These are phyloP conservation scores for Hybos culiciformis DNA, from an alignment of 2,888 invertebrate species.

Conservation along the genomic window DNA sequence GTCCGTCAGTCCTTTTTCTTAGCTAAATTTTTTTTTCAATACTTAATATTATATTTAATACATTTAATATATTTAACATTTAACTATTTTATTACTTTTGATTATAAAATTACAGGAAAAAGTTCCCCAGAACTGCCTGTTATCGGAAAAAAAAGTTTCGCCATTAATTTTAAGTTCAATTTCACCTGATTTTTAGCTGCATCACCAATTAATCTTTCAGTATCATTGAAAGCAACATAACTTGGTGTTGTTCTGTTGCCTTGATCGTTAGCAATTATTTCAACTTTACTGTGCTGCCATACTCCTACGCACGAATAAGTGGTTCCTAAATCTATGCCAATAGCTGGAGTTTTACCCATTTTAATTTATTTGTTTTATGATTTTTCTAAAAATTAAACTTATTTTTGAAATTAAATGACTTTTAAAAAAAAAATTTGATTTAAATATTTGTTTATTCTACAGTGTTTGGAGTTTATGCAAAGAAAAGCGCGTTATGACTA, in stretches of 20 bases:
- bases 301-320: constrained; percentile 79
- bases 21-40: too few species aligned
- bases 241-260: constrained; percentile 79
- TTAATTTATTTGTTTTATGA: constrained; percentile 6
- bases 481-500: not conserved
- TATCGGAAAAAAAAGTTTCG: too few species aligned
- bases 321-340: constrained; percentile 76
- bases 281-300: constrained; percentile 69
- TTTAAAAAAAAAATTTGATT: not conserved
- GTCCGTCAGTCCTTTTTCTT: too few species aligned
- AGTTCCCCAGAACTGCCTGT: too few species aligned
- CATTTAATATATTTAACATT: too few species aligned
- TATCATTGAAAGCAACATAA: constrained; percentile 77
- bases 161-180: too few species aligned
- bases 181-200: constrained; percentile 77
- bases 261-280: constrained; percentile 79
- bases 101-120: too few species aligned
- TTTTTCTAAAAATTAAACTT: not conserved
- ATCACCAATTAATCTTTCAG: constrained; percentile 71
- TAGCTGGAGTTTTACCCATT: constrained; percentile 40
- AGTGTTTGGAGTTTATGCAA: constrained; percentile 1
- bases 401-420: not conserved
- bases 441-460: not conserved
- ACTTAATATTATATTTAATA: too few species aligned
- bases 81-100: too few species aligned